Evolutionary conservation across 2,113 vertebrate genomes (phyloP).

Genomic region (Pygoscelis antarcticus): DNA sequence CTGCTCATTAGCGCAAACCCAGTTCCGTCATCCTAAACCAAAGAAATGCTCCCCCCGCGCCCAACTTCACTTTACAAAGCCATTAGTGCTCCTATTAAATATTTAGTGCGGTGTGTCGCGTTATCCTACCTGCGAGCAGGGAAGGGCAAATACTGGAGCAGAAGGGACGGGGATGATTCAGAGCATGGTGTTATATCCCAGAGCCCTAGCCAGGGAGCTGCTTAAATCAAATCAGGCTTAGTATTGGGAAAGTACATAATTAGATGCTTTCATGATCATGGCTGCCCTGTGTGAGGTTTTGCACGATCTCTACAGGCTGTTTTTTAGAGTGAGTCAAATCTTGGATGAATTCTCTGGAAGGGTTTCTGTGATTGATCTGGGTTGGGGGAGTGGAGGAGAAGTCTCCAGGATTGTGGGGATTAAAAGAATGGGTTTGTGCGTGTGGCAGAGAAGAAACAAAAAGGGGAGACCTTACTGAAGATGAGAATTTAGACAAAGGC

Average conservation of each 20-base stretch:
- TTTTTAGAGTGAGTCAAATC: neutral
- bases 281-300: neutral
- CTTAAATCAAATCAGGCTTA: constrained; percentile 41
- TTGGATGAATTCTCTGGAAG: neutral
- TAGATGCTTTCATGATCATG: neutral
- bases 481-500: neutral
- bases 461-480: neutral
- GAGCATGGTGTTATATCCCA: neutral
- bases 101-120: neutral
- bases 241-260: neutral
- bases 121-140: neutral
- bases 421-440: neutral
- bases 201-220: neutral
- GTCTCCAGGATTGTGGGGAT: neutral
- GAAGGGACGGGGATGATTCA: constrained; percentile 44
- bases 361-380: neutral
- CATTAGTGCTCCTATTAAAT: constrained; percentile 55
- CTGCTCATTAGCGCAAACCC: neutral
- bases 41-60: neutral
- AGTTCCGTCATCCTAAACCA: neutral
- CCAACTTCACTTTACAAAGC: neutral
- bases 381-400: neutral
- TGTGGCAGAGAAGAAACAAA: neutral
- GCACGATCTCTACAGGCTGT: neutral
- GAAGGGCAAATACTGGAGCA: constrained; percentile 41